A percentile compares a stretch with the other conserved stretches of the same genome.
Evolutionary conservation across 2,113 vertebrate genomes (phyloP).

Genomic region (Charina bottae): DNA sequence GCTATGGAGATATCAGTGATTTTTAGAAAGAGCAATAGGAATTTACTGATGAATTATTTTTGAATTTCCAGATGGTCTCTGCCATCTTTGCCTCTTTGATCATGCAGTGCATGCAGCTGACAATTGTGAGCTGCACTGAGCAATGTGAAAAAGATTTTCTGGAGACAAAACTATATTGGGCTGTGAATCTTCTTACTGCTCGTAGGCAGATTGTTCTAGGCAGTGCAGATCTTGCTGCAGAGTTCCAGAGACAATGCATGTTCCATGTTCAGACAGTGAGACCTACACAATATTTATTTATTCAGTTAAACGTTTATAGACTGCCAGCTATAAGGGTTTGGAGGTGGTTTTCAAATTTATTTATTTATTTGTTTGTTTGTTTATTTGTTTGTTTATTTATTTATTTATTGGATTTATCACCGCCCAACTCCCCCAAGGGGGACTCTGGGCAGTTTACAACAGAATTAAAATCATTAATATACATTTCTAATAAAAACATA

Average conservation of each 20-base stretch:
- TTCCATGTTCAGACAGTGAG: not conserved
- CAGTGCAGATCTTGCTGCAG: not conserved
- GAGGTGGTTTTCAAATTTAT: not conserved
- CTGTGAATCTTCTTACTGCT: not conserved
- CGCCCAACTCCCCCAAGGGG: too few species aligned
- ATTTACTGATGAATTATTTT: not conserved
- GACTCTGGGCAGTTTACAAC: too few species aligned
- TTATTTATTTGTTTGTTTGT: too few species aligned
- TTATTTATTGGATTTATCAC: too few species aligned
- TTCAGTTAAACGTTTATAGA: not conserved
- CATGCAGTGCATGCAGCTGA: not conserved
- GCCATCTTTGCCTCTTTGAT: conserved; percentile 1
- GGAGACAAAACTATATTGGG: not conserved
- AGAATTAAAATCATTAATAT: too few species aligned
- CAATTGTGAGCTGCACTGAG: not conserved
- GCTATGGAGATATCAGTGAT: not conserved
- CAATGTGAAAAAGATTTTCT: not conserved
- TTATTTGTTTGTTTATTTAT: too few species aligned
- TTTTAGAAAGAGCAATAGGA: not conserved
- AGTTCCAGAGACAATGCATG: not conserved
- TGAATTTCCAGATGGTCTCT: not conserved
- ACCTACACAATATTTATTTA: not conserved
- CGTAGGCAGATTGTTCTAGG: not conserved
- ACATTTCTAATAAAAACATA: too few species aligned
- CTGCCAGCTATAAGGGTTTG: not conserved